phyloP scores from a whole-genome alignment of 1,140 invertebrate species.

The Papilio polytes region DNA sequence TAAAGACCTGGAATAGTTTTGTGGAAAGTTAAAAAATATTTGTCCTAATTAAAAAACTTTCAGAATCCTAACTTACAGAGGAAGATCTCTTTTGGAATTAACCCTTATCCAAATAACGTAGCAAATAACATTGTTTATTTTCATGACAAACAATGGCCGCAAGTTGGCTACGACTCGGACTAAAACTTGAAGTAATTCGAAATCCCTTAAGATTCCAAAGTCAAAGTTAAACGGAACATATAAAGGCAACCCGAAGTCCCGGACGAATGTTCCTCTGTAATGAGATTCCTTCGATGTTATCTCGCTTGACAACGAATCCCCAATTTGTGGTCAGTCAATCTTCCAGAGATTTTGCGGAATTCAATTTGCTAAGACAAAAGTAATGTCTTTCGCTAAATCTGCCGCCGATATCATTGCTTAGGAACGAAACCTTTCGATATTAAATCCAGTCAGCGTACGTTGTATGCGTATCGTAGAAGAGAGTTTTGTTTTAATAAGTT shows the following conservation, averaged over 20 bases:
- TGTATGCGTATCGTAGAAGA: neutral
- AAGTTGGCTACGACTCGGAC: constrained; percentile 33
- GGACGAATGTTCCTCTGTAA: constrained; percentile 70
- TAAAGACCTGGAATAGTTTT: neutral
- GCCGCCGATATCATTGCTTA: constrained; percentile 56
- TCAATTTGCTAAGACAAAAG: constrained; percentile 79
- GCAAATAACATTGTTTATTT: constrained; percentile 38
- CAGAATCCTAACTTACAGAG: neutral
- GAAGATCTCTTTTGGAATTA: constrained; percentile 10
- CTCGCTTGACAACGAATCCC: constrained; percentile 77
- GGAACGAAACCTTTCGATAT: constrained; percentile 54
- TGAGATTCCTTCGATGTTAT: constrained; percentile 79
- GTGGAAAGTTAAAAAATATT: neutral
- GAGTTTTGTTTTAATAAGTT: neutral
- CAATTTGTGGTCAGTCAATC: constrained; percentile 80
- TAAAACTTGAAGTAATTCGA: constrained; percentile 52
- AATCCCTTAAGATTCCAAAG: constrained; percentile 54
- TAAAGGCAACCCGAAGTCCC: constrained; percentile 52
- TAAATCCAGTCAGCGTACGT: neutral
- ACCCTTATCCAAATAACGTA: constrained; percentile 25
- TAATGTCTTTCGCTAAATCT: constrained; percentile 64
- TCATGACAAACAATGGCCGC: constrained; percentile 31
- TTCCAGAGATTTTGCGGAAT: constrained; percentile 69
- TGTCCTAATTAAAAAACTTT: neutral
- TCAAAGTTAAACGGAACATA: constrained; percentile 57